These are phyloP conservation scores for Ctenopoma multispine DNA, from an alignment of 2,797 vertebrate genomes.

Conservation along the genomic window DNA sequence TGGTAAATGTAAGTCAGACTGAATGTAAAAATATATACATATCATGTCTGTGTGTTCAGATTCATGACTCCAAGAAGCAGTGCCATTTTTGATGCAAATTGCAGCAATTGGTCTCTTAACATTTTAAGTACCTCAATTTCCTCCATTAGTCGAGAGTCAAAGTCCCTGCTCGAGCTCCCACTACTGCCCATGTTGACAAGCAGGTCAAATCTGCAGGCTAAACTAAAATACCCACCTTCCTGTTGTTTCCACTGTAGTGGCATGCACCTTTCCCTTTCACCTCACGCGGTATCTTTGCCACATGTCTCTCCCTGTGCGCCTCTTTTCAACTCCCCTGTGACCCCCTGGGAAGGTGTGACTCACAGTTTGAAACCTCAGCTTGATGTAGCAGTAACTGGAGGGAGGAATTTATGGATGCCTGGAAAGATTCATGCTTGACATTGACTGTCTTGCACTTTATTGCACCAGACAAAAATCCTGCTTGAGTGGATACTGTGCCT, in stretches of 20 bases:
- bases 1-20: no score
- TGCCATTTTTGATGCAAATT: slow-evolving; percentile 28
- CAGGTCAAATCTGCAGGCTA: background rate
- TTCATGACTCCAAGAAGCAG: background rate
- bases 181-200: background rate
- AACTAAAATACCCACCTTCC: background rate
- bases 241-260: slow-evolving; percentile 6
- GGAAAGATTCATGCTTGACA: slow-evolving; percentile 33
- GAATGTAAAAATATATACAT: slow-evolving; percentile 9
- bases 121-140: background rate
- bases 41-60: slow-evolving; percentile 4
- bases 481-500: background rate
- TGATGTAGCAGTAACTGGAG: slow-evolving; percentile 13
- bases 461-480: slow-evolving; percentile 38
- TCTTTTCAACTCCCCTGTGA: background rate
- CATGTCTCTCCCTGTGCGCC: background rate
- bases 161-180: background rate
- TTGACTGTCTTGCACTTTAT: slow-evolving; percentile 44
- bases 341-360: background rate
- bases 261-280: background rate
- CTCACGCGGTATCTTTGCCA: background rate
- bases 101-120: slow-evolving; percentile 5
- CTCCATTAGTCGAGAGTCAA: no score
- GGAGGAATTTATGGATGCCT: slow-evolving; percentile 32
- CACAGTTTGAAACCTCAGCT: slow-evolving; percentile 13